Base-by-base conservation (phyloP, 1,140 invertebrate species). In the Drosophila suzukii region DNA sequence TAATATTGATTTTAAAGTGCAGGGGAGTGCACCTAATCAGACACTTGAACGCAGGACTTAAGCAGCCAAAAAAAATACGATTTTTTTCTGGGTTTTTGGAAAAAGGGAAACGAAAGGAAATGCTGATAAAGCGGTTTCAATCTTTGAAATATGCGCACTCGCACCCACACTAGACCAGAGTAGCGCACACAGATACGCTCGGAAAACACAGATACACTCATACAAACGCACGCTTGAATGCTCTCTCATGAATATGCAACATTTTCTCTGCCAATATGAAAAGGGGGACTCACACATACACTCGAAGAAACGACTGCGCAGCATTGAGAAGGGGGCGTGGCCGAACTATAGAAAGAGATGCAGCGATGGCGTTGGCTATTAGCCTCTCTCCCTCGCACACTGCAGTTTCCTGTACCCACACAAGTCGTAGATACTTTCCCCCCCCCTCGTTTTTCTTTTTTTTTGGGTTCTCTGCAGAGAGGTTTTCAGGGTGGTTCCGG, bases 1-100 rank as follows among this genome's bases (percentile, higher is more conserved):
- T 46, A 90, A 90, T 90, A 90, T 90, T 90, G 76, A 83, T 91
- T 88, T 90, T 90, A 91, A 90, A 90, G 76, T 65, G 73, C 36
- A 67, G 60, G 79, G 62, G 60, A 83, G 84, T 81, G 84, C 84
- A 75, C 81, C 85, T 89, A 90, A 89, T 90, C 85, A 89, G 81
- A 88, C 80, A 89, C 83, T 82, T 89, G 78, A 88, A 75, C 66
- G 49, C 66, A 74, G 88, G 86, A 90, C 75, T 90, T 90, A 90
- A 88, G 88, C 80, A 74, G 82, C 82, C 88, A 91, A 90, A 75
- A 90, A 90, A 90, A 90, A 90, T 90, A 90, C 46, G 59, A 38
- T 57, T 71, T 70, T 66, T 85, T 77, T 63, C 32, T 34, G 30
- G 32, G 39, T 32, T 32, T 20, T 13, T 13, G 10, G 44, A 0